A percentile compares a stretch with the other conserved stretches of the same genome.
phyloP scores from a whole-genome alignment of 2,888 invertebrate species.

The Celastrina argiolus region DNA sequence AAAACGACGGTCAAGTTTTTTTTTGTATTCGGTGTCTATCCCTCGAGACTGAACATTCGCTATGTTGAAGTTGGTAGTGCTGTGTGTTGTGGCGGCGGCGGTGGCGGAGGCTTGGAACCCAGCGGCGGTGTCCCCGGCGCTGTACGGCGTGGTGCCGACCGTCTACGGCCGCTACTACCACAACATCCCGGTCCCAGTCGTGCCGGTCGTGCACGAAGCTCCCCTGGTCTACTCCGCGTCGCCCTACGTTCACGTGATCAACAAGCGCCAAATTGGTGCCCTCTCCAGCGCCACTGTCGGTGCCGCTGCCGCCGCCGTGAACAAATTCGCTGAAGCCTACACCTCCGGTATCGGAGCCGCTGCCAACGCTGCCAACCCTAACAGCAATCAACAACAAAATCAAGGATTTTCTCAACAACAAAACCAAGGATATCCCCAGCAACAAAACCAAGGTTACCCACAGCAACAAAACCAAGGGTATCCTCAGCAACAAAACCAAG shows the following conservation, averaged over 20 bases:
- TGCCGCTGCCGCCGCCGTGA: background rate
- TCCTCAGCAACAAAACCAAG: background rate
- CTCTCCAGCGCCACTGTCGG: background rate
- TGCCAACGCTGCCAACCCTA: background rate
- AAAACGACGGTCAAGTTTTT: background rate
- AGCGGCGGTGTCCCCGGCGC: background rate
- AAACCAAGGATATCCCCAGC: background rate
- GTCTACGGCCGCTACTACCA: background rate
- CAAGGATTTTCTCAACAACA: background rate
- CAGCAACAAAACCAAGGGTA: background rate
- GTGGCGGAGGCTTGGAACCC: background rate
- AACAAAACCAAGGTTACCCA: background rate
- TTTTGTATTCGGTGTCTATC: background rate
- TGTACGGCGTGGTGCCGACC: background rate
- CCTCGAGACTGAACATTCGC: background rate
- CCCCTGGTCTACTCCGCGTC: background rate
- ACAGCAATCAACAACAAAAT: background rate
- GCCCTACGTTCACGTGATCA: background rate
- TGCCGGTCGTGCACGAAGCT: background rate
- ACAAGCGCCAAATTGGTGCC: background rate
- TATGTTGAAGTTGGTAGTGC: background rate
- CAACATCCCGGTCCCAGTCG: background rate
- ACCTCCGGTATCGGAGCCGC: background rate
- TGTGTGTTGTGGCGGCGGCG: background rate
- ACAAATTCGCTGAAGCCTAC: background rate